These are phyloP conservation scores for Seriola quinqueradiata DNA, from an alignment of 2,113 vertebrate genomes.

Conservation along the genomic window DNA sequence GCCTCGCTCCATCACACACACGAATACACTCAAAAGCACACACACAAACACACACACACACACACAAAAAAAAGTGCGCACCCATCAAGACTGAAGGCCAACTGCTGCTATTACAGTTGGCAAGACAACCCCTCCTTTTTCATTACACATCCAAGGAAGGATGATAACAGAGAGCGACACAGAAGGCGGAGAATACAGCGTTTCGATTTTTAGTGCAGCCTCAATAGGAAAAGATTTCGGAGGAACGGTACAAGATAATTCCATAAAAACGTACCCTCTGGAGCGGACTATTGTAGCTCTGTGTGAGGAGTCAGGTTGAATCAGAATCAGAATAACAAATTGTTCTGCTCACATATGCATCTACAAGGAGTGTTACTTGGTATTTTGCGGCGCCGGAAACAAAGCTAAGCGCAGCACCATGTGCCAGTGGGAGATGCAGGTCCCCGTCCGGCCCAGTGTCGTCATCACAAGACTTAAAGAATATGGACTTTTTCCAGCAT, in stretches of 20 bases:
- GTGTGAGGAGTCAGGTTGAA: conserved; percentile 33
- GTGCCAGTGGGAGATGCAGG: not conserved
- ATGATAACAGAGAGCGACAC: conserved; percentile 48
- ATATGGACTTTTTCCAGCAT: not conserved
- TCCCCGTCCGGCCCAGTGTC: not conserved
- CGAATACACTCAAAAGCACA: not conserved
- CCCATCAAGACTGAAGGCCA: conserved; percentile 59
- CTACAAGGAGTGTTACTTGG: conserved; percentile 6
- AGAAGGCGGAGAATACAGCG: conserved; percentile 24
- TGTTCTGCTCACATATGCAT: conserved; percentile 14
- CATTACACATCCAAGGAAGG: conserved; percentile 48
- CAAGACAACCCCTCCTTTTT: conserved; percentile 67
- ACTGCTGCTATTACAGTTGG: conserved; percentile 62
- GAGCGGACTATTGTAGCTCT: conserved; percentile 12
- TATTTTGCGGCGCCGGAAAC: conserved; percentile 7
- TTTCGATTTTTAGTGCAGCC: conserved; percentile 43
- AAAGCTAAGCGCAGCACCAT: not conserved
- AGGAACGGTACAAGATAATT: conserved; percentile 57
- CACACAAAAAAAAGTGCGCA: not conserved
- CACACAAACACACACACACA: not conserved
- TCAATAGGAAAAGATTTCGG: conserved; percentile 24
- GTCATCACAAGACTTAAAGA: not conserved
- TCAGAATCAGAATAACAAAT: conserved; percentile 19
- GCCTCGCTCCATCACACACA: conserved; percentile 18
- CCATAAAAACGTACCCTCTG: conserved; percentile 59